Conservation (phyloP, 1,140 invertebrate species). For the Pogonomyrmex barbatus region DNA sequence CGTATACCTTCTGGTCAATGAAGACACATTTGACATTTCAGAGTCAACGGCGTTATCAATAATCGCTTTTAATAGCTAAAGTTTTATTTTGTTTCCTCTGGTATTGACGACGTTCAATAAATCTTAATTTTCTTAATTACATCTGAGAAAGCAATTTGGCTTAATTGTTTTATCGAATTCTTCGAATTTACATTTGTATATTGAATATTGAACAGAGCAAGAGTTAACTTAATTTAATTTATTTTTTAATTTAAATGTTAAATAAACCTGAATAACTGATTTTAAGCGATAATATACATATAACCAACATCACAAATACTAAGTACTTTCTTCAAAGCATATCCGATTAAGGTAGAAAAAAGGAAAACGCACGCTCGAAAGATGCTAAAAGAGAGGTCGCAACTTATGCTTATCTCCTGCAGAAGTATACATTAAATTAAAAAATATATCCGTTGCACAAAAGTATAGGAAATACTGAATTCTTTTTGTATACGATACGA, state of each 20-base stretch:
- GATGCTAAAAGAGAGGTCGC: not conserved
- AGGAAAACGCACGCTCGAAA: not conserved
- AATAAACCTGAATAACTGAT: constrained; percentile 12
- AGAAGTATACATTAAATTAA: not conserved
- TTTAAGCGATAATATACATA: not conserved
- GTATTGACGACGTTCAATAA: not conserved
- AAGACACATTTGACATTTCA: not conserved
- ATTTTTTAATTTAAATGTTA: not conserved
- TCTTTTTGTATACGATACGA: not conserved
- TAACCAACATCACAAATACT: not conserved
- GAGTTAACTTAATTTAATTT: too few species aligned
- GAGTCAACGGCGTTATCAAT: not conserved
- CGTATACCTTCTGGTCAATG: not conserved
- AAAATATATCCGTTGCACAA: not conserved
- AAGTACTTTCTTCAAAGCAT: constrained; percentile 13
- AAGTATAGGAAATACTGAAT: not conserved
- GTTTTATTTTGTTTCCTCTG: not conserved
- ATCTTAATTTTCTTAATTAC: not conserved
- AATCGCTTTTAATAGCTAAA: not conserved
- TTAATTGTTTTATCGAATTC: not conserved
- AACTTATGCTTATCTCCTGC: constrained; percentile 3
- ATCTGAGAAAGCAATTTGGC: not conserved
- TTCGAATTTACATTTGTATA: not conserved
- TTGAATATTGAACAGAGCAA: not conserved
- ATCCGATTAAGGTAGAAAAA: not conserved